phyloP scores from a whole-genome alignment of 1,140 invertebrate genomes.

The Drosophila subpulchrella region DNA sequence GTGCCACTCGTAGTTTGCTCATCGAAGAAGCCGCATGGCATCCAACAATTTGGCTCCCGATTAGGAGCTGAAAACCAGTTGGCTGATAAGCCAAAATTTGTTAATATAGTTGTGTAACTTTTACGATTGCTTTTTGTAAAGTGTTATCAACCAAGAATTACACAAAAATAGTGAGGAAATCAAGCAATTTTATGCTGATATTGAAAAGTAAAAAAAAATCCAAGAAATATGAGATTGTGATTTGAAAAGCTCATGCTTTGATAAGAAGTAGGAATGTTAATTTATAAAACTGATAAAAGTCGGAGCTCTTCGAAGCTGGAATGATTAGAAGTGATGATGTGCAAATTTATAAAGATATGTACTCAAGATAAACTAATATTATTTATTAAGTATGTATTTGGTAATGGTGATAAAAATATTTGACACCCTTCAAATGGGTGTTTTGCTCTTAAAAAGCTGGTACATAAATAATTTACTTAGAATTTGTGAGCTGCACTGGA shows the following conservation, averaged over 20 bases:
- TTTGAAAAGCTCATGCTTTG: conserved; percentile 16
- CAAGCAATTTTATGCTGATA: not conserved
- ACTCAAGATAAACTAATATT: not conserved
- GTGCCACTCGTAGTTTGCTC: conserved; percentile 52
- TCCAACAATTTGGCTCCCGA: conserved; percentile 11
- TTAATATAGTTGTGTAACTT: conserved; percentile 12
- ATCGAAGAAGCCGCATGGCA: conserved; percentile 41
- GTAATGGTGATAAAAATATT: too few species aligned
- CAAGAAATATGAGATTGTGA: conserved; percentile 11
- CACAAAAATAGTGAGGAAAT: not conserved
- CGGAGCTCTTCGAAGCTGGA: not conserved
- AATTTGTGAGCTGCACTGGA: too few species aligned
- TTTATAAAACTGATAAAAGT: conserved; percentile 12
- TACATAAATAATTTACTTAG: too few species aligned
- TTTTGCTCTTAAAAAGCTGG: too few species aligned
- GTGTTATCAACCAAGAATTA: not conserved
- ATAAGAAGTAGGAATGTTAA: conserved; percentile 33
- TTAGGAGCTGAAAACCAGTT: conserved; percentile 10
- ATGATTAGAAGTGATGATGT: not conserved
- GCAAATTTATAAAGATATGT: not conserved
- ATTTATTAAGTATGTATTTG: not conserved
- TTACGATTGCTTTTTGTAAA: not conserved
- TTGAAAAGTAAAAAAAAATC: not conserved
- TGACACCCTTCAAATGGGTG: too few species aligned
- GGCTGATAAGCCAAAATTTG: conserved; percentile 1